phyloP scores from a whole-genome alignment of 2,113 vertebrate genomes.

The Crotalus helleri region DNA sequence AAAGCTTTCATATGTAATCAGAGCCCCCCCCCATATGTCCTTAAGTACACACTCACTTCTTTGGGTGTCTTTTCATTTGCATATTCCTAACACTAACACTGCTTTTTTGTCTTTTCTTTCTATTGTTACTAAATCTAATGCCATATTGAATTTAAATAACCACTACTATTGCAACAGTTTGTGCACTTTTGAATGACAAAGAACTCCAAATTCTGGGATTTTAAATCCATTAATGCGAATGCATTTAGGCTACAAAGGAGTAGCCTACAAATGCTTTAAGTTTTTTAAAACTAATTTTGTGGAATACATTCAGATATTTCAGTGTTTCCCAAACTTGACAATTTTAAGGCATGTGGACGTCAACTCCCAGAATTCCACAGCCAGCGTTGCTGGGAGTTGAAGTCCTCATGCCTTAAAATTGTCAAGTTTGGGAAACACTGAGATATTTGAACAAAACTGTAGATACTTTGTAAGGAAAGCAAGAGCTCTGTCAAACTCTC shows the following conservation, averaged over 20 bases:
- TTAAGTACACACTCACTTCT: neutral
- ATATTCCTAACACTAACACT: neutral
- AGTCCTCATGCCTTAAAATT: too few species aligned
- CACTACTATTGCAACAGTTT: neutral
- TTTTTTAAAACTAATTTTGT: neutral
- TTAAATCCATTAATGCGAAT: neutral
- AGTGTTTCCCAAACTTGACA: too few species aligned
- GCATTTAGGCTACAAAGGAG: neutral
- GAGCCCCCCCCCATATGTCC: too few species aligned
- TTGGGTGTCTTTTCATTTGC: neutral
- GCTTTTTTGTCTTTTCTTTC: neutral
- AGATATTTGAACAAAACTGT: slow-evolving; percentile 22
- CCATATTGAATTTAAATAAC: neutral
- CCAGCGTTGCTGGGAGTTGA: too few species aligned
- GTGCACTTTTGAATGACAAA: neutral
- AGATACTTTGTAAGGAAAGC: slow-evolving; percentile 47
- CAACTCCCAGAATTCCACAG: too few species aligned
- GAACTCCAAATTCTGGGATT: neutral
- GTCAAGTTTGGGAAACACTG: too few species aligned
- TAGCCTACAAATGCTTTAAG: neutral
- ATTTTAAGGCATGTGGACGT: too few species aligned
- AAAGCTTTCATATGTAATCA: neutral
- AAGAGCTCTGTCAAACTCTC: slow-evolving; percentile 47
- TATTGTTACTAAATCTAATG: too few species aligned
- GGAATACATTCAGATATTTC: neutral